Percentiles rank a stretch among this genome's conserved stretches.
phyloP scores from a whole-genome alignment of 2,113 vertebrate genomes.

The Capreolus pygargus region DNA sequence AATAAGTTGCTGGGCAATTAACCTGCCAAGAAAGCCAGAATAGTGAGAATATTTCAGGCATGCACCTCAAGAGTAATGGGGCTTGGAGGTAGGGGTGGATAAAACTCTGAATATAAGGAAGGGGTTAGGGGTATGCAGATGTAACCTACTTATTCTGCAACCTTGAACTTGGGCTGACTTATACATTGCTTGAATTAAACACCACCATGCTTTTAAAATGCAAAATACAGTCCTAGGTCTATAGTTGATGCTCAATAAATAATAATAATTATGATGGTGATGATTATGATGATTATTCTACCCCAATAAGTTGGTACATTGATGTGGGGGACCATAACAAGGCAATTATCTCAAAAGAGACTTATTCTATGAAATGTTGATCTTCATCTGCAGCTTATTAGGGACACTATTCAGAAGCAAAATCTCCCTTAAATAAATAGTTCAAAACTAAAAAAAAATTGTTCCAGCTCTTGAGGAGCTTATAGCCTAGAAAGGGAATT shows the following conservation, averaged over 20 bases:
- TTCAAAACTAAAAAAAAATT: neutral
- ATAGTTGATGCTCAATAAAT: slow-evolving; percentile 37
- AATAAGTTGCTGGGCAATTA: slow-evolving; percentile 52
- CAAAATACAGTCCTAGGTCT: neutral
- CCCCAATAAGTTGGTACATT: neutral
- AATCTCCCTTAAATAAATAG: neutral
- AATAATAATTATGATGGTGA: slow-evolving; percentile 19
- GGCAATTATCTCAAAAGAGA: slow-evolving; percentile 6
- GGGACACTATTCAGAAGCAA: neutral
- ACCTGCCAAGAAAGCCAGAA: slow-evolving; percentile 42
- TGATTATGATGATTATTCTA: slow-evolving; percentile 42
- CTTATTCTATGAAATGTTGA: neutral
- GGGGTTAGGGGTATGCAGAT: neutral
- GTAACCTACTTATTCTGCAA: neutral
- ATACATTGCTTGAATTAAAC: slow-evolving; percentile 35
- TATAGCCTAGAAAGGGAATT: neutral
- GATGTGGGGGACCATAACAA: neutral
- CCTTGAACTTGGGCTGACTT: slow-evolving; percentile 8
- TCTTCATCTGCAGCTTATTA: neutral
- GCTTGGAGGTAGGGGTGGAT: neutral
- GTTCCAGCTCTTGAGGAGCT: neutral
- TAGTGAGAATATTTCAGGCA: neutral
- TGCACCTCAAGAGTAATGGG: slow-evolving; percentile 23
- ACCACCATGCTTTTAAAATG: neutral
- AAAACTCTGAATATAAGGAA: neutral